Conservation (phyloP, 2,113 vertebrate genomes). For the Pollimyrus isidori region DNA sequence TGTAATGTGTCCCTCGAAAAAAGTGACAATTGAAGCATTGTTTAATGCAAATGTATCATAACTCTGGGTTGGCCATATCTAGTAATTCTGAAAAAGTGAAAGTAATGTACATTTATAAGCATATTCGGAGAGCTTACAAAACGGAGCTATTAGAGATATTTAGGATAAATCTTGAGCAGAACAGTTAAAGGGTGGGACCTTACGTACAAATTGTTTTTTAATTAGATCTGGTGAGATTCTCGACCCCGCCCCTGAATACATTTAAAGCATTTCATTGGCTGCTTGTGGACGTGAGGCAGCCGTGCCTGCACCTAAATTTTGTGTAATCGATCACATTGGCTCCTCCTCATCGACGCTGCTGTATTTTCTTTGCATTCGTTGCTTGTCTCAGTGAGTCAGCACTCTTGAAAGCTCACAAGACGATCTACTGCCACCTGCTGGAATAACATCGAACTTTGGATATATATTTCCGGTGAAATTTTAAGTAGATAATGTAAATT, state of each 20-base stretch:
- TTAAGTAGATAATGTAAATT: neutral
- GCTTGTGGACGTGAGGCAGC: neutral
- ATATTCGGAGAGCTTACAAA: neutral
- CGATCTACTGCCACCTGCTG: conserved; percentile 47
- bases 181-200: neutral
- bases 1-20: neutral
- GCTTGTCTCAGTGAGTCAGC: conserved; percentile 47
- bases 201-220: neutral
- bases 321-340: conserved; percentile 3
- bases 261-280: conserved; percentile 21
- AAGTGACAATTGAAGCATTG: neutral
- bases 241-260: neutral
- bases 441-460: neutral
- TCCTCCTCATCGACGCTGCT: conserved; percentile 7
- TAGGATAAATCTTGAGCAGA: neutral
- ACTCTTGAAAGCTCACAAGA: conserved; percentile 22
- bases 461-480: neutral
- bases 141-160: neutral
- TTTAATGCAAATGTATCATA: neutral
- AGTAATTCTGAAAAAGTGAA: neutral
- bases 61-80: neutral
- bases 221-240: conserved; percentile 14
- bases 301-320: conserved; percentile 1
- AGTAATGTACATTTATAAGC: neutral
- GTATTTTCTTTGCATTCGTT: neutral